Conservation (phyloP, 2,797 vertebrate species). For the Esox lucius region DNA sequence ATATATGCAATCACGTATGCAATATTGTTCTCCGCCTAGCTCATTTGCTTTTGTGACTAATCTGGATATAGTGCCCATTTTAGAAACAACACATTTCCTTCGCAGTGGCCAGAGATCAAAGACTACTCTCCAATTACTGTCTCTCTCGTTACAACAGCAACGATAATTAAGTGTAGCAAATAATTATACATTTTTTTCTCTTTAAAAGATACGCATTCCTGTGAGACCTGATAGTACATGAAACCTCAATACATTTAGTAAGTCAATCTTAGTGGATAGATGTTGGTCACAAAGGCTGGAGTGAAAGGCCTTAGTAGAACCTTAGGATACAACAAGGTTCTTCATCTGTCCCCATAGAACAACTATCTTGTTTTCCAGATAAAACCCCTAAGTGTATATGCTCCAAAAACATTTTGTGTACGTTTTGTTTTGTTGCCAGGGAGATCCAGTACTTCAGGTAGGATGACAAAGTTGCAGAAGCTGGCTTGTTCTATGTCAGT, state of each 20-base stretch:
- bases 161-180: slow-evolving; percentile 57
- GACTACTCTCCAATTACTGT: slow-evolving; percentile 53
- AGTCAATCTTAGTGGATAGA: slow-evolving; percentile 39
- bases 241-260: slow-evolving; percentile 36
- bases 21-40: slow-evolving; percentile 26
- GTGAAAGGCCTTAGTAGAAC: not conserved
- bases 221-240: slow-evolving; percentile 30
- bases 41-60: slow-evolving; percentile 33
- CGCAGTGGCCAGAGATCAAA: slow-evolving; percentile 41
- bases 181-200: slow-evolving; percentile 55
- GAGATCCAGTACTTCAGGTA: too few relatives aligned
- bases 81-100: slow-evolving; percentile 45
- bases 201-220: slow-evolving; percentile 57
- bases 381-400: too few relatives aligned
- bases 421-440: too few relatives aligned
- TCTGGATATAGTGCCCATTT: slow-evolving; percentile 42
- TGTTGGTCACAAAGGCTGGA: slow-evolving; percentile 18
- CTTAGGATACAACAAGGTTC: slow-evolving; percentile 3
- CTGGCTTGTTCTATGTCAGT: too few relatives aligned
- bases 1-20: slow-evolving; percentile 13
- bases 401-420: too few relatives aligned
- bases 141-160: slow-evolving; percentile 45
- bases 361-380: too few relatives aligned
- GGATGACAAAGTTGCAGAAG: too few relatives aligned
- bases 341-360: too few relatives aligned